Evolutionary conservation across 1,140 invertebrate species (phyloP).

Genomic region (Drosophila pseudoobscura): DNA sequence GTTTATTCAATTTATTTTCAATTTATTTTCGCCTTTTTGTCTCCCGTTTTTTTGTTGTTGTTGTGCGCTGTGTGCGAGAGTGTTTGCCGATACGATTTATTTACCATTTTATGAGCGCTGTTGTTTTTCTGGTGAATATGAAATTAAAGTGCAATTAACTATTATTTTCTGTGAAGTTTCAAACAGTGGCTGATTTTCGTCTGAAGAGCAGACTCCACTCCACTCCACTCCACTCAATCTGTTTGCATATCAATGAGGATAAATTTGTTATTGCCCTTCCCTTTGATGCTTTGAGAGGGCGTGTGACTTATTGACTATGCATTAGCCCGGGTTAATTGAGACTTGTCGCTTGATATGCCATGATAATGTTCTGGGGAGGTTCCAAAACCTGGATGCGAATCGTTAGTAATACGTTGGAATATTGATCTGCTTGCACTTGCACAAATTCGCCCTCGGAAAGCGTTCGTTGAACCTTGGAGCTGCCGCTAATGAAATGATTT

Average conservation of each 20-base stretch:
- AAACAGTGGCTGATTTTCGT: conserved; percentile 18
- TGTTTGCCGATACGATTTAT: conserved; percentile 24
- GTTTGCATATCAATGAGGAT: conserved; percentile 43
- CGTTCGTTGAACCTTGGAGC: conserved; percentile 13
- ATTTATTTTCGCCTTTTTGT: conserved; percentile 23
- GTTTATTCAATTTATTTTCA: conserved; percentile 46
- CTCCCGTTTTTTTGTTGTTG: not conserved
- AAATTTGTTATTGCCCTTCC: conserved; percentile 26
- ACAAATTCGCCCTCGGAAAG: not conserved
- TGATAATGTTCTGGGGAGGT: too few species aligned
- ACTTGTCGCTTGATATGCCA: conserved; percentile 14
- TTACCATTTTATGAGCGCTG: conserved; percentile 27
- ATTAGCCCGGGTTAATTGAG: conserved; percentile 34
- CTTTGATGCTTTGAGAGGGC: not conserved
- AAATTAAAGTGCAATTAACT: conserved; percentile 51
- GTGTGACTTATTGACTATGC: conserved; percentile 32
- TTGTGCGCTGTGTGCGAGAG: too few species aligned
- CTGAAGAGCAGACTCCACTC: not conserved
- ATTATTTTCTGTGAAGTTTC: not conserved
- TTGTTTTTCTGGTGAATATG: conserved; percentile 30
- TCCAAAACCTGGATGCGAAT: too few species aligned
- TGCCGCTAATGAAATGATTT: not conserved
- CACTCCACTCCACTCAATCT: not conserved
- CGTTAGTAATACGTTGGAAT: too few species aligned
- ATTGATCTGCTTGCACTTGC: too few species aligned